These are phyloP conservation scores for Darevskia mixta DNA, from an alignment of 2,797 vertebrate genomes.

Conservation along the genomic window DNA sequence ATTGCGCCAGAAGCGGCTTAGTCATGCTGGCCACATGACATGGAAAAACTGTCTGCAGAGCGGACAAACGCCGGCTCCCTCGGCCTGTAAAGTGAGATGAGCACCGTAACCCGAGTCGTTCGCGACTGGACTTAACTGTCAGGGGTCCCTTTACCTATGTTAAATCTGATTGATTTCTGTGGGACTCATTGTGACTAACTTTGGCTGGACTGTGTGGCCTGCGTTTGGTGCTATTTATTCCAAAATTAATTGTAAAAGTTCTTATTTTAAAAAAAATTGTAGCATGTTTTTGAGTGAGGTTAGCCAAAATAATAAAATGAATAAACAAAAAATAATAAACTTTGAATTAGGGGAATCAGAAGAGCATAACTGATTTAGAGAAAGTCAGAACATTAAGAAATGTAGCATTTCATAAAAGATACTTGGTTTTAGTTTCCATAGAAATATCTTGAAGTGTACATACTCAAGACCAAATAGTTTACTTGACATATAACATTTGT, in stretches of 20 bases:
- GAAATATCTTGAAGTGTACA: conserved; percentile 20
- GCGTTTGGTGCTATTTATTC: background rate
- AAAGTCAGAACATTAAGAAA: background rate
- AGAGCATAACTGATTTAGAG: background rate
- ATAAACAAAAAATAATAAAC: background rate
- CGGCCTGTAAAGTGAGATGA: no score
- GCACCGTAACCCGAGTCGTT: no score
- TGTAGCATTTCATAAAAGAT: background rate
- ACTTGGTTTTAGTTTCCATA: conserved; percentile 32
- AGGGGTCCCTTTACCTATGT: no score
- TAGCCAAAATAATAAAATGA: background rate
- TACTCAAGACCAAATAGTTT: conserved; percentile 13
- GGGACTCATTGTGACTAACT: background rate
- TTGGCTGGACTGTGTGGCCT: background rate
- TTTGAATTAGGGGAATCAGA: background rate
- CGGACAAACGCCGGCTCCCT: no score
- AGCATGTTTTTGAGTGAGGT: background rate
- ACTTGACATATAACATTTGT: conserved; percentile 28
- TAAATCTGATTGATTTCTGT: background rate
- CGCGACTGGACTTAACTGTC: no score
- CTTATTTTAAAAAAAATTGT: background rate
- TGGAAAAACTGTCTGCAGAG: no score
- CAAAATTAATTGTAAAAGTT: background rate
- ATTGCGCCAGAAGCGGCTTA: no score
- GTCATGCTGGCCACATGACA: no score